These are phyloP conservation scores for Dynastes hyllus DNA, from an alignment of 2,888 invertebrate genomes.

Conservation along the genomic window DNA sequence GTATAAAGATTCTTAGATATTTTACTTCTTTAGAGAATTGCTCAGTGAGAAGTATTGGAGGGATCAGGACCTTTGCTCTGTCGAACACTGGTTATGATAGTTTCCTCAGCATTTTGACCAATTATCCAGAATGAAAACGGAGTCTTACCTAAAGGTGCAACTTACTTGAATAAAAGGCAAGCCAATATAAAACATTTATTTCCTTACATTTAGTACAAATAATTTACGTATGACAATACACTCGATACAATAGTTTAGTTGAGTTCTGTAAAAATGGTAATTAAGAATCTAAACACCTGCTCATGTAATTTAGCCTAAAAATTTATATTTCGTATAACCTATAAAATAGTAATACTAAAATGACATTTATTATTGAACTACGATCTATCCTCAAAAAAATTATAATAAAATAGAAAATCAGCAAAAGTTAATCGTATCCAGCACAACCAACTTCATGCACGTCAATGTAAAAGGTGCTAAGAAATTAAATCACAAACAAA, in stretches of 20 bases:
- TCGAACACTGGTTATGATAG: too few species aligned
- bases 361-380: not conserved
- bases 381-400: not conserved
- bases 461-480: not conserved
- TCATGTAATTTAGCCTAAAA: not conserved
- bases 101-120: too few species aligned
- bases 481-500: constrained; percentile 10
- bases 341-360: constrained; percentile 26
- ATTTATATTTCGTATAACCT: not conserved
- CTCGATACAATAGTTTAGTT: not conserved
- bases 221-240: constrained; percentile 1
- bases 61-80: too few species aligned
- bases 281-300: not conserved
- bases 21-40: too few species aligned
- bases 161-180: not conserved
- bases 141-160: not conserved
- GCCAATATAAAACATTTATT: constrained; percentile 19
- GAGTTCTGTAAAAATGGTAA: not conserved
- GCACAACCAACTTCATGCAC: constrained; percentile 37
- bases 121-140: too few species aligned
- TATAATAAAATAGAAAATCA: not conserved
- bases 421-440: constrained; percentile 30
- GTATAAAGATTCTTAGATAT: too few species aligned
- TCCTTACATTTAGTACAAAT: constrained; percentile 10
- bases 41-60: too few species aligned